phyloP scores from a whole-genome alignment of 2,797 vertebrate genomes.

The Tachyglossus aculeatus region DNA sequence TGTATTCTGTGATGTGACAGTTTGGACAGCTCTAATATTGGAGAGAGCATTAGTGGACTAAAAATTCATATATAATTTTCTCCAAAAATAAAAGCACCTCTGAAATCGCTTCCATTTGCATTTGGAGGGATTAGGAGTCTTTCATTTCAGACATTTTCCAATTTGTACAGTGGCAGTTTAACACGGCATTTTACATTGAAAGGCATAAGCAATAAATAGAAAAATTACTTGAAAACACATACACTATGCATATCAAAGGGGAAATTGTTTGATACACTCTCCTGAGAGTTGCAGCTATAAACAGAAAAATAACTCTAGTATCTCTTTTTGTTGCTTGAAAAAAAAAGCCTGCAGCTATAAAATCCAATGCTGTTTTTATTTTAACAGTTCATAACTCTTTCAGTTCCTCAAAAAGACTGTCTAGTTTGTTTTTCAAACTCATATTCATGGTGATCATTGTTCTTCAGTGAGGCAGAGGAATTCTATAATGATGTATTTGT shows the following conservation, averaged over 20 bases:
- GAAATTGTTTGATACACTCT: background rate
- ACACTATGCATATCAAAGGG: background rate
- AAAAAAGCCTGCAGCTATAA: background rate
- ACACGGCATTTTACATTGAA: background rate
- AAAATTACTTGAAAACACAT: background rate
- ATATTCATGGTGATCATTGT: background rate
- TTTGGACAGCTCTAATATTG: background rate
- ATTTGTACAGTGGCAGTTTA: background rate
- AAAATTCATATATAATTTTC: background rate
- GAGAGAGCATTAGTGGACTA: background rate
- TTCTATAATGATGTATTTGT: background rate
- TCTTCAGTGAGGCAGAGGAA: background rate
- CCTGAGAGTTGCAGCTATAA: background rate
- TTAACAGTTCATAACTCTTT: background rate
- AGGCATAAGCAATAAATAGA: background rate
- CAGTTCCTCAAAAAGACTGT: background rate
- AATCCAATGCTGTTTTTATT: background rate
- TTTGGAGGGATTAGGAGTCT: background rate
- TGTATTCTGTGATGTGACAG: no score
- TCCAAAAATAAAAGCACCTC: background rate
- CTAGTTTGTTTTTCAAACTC: background rate
- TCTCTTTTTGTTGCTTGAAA: background rate
- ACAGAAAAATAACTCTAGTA: background rate
- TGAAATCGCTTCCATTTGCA: background rate
- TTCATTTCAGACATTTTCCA: background rate